These are phyloP conservation scores for Aurelia coerulea DNA, from an alignment of 30 jellyfish, hydroid and myxozoan genomes.

Conservation along the genomic window DNA sequence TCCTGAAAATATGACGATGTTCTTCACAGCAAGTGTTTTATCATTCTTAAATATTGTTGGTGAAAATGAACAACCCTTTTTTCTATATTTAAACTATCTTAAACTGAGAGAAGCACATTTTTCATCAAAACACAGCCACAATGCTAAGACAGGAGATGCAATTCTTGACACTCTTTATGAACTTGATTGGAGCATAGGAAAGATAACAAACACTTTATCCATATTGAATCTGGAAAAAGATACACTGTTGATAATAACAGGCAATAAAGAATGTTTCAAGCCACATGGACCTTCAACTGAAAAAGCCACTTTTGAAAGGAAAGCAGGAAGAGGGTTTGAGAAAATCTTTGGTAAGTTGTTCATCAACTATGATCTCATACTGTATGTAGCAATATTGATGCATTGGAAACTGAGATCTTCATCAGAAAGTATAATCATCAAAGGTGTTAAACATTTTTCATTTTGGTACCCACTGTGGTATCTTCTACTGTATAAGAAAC, in stretches of 20 bases:
- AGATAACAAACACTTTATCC: constrained; percentile 36
- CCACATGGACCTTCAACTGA: not conserved
- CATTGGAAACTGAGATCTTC: too few species aligned
- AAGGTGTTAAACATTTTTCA: too few species aligned
- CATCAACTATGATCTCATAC: too few species aligned
- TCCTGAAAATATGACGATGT: constrained; percentile 60
- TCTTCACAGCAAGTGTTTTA: constrained; percentile 38
- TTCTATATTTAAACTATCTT: constrained; percentile 49
- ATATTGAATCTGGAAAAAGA: constrained; percentile 13
- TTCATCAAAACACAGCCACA: constrained; percentile 20
- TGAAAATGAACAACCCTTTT: constrained; percentile 47
- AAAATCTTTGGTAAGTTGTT: too few species aligned
- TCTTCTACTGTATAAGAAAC: too few species aligned
- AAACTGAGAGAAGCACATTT: constrained; percentile 50
- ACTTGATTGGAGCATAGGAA: constrained; percentile 87
- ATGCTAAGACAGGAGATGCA: not conserved
- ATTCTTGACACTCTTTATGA: constrained; percentile 38
- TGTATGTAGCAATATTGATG: too few species aligned
- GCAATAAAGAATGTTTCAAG: constrained; percentile 31
- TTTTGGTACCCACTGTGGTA: too few species aligned
- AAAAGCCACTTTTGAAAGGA: too few species aligned
- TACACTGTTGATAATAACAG: constrained; percentile 64
- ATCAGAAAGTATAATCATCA: too few species aligned
- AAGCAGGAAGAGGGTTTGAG: too few species aligned
- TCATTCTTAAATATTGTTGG: constrained; percentile 8